Evolutionary conservation across 2,797 vertebrate genomes (phyloP).

Genomic region (Nasua narica): DNA sequence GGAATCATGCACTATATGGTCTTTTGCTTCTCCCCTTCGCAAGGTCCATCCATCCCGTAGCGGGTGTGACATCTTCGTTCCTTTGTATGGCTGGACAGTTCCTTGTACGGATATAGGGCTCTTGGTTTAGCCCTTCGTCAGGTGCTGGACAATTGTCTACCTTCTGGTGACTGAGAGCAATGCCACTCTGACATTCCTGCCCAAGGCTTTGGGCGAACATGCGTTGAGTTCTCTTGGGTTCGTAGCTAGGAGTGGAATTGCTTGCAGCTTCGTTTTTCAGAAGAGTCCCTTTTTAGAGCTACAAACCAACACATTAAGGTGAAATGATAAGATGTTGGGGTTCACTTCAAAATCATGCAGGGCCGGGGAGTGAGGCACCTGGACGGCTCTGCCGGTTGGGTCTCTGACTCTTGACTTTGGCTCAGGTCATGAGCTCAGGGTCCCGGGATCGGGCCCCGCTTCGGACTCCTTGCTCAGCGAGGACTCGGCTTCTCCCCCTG

Average conservation of each 20-base stretch:
- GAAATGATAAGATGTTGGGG: neutral
- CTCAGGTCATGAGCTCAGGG: no score
- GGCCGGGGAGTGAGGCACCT: no score
- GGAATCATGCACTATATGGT: neutral
- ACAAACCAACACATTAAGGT: neutral
- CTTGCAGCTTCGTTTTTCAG: neutral
- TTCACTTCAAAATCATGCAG: neutral
- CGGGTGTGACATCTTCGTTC: rapidly evolving
- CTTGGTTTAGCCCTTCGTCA: neutral
- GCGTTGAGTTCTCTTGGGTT: neutral
- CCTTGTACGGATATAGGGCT: rapidly evolving
- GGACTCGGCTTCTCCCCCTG: no score
- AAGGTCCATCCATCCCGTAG: neutral
- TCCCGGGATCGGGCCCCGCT: no score
- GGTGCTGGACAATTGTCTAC: neutral
- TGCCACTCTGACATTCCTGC: neutral
- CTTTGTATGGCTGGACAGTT: neutral
- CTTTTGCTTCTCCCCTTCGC: neutral
- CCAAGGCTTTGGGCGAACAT: neutral
- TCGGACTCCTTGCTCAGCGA: no score
- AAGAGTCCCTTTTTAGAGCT: neutral
- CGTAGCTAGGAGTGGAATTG: neutral
- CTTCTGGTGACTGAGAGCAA: neutral
- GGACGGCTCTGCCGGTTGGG: neutral
- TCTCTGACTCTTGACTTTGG: neutral